Conservation (phyloP, 2,888 invertebrate genomes). For the Siphonodentalium dalli region DNA sequence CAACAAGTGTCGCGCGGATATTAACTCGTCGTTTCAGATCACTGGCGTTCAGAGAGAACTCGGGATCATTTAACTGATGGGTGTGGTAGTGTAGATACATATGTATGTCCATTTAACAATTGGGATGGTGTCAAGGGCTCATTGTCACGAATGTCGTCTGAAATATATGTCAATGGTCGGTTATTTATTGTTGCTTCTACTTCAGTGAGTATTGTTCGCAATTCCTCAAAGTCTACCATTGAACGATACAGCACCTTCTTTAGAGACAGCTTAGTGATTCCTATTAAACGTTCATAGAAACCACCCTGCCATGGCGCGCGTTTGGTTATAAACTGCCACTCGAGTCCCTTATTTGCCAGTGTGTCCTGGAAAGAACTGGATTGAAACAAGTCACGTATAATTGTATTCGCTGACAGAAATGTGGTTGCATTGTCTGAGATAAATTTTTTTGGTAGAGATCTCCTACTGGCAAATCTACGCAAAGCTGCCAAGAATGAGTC, state of each 20-base stretch:
- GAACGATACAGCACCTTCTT: slow-evolving; percentile 16
- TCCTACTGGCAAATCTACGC: slow-evolving; percentile 3
- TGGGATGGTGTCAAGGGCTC: slow-evolving; percentile 26
- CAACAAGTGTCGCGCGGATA: too few relatives aligned
- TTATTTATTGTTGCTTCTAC: slow-evolving; percentile 24
- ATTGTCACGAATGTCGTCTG: background rate
- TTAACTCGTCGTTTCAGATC: too few relatives aligned
- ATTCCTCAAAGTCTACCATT: slow-evolving; percentile 9
- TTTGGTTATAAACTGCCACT: slow-evolving; percentile 26
- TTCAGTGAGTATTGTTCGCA: slow-evolving; percentile 25
- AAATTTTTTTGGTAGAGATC: slow-evolving; percentile 4
- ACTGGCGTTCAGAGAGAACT: too few relatives aligned
- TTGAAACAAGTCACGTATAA: background rate
- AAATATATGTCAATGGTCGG: slow-evolving; percentile 26
- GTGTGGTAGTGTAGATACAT: too few relatives aligned
- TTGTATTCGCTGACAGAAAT: slow-evolving; percentile 13
- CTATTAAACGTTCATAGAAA: slow-evolving; percentile 28
- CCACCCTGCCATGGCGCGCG: slow-evolving; percentile 31
- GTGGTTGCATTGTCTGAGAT: slow-evolving; percentile 21
- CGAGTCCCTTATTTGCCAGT: slow-evolving; percentile 3
- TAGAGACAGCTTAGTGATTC: slow-evolving; percentile 21
- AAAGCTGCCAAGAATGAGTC: slow-evolving; percentile 9
- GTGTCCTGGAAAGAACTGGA: background rate
- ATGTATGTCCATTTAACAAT: slow-evolving; percentile 23
- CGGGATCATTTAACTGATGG: too few relatives aligned